Base-by-base conservation (phyloP, 2,888 invertebrate species). In the Diogma glabrata region DNA sequence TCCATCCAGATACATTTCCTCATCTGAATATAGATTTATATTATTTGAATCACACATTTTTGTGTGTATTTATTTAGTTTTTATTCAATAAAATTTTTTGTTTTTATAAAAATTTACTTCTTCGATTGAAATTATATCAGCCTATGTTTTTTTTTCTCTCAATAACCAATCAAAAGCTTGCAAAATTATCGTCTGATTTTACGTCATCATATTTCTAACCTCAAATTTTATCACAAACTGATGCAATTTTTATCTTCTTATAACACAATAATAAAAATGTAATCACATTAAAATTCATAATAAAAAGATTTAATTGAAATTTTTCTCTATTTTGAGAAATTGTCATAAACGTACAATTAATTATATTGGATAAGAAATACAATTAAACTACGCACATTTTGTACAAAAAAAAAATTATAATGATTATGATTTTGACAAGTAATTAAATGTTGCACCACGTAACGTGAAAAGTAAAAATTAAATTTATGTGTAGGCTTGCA, bases 1-100 rank as follows among this genome's bases (percentile, higher is more conserved):
- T 20, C 43, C 43, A 43, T 43, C 43, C 22, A 43, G 43, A 23
- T 43, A 43, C 43, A 43, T 43, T 43, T 43, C 43, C 43, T 43
- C 43, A 23, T 43, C 43, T 14, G 20, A 22, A n/a, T 43, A 22
- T 9, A 43, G 20, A 20, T 19, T 8, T 40, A 9, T 6, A 9
- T 40, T 40, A 8, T 7, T 38, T 12, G 17, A 10, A 10, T 38
- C 19, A 6, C 38, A 36, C 38, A 38, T 17, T 8, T 14, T 43
- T 43, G 20, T 14, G 7, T 22, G 9, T 43, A 14, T 43, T 43
- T 23, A 7, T 43, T 19, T n/a, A 19, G 23, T 14, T 22, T 43
- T 43, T 22, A 20, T 20, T 22, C 43, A n/a, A n/a, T n/a, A 38
- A 38, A n/a, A 22, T 43, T 43, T 43, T 14, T 8, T 22, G 9